Evolutionary conservation across 2,113 vertebrate species (phyloP).

Genomic region (Labrus mixtus): DNA sequence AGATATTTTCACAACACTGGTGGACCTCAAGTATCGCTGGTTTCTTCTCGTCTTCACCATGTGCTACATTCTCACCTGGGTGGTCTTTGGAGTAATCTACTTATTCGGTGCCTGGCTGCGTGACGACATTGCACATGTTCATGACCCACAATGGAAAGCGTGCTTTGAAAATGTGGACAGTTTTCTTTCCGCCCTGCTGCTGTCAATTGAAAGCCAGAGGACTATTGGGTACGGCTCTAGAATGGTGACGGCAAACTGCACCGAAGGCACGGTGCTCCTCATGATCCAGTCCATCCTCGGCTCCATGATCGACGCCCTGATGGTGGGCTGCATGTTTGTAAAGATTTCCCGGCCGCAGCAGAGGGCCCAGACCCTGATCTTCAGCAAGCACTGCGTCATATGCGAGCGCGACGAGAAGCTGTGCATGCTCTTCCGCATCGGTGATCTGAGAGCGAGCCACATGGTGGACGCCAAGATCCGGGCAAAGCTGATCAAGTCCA

Average conservation of each 20-base stretch:
- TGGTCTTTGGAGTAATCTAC: slow-evolving; percentile 85
- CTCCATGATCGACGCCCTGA: slow-evolving; percentile 87
- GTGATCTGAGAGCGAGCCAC: slow-evolving; percentile 88
- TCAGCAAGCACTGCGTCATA: slow-evolving; percentile 88
- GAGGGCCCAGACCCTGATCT: slow-evolving; percentile 88
- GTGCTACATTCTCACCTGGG: slow-evolving; percentile 88
- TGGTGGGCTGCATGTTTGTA: slow-evolving; percentile 92
- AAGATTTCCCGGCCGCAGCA: slow-evolving; percentile 91
- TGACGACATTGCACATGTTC: slow-evolving; percentile 81
- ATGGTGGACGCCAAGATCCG: slow-evolving; percentile 90
- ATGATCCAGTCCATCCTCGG: slow-evolving; percentile 87
- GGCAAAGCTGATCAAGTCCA: slow-evolving; percentile 89
- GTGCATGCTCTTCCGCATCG: slow-evolving; percentile 88
- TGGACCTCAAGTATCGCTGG: slow-evolving; percentile 90
- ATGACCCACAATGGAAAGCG: slow-evolving; percentile 78
- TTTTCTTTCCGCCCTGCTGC: slow-evolving; percentile 86
- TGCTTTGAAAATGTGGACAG: slow-evolving; percentile 87
- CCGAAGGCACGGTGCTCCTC: slow-evolving; percentile 82
- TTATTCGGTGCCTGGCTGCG: slow-evolving; percentile 84
- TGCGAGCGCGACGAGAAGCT: slow-evolving; percentile 84
- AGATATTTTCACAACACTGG: slow-evolving; percentile 89
- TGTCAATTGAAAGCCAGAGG: slow-evolving; percentile 88
- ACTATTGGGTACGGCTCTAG: slow-evolving; percentile 88
- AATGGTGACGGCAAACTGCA: slow-evolving; percentile 86
- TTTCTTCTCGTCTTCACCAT: slow-evolving; percentile 89